Evolutionary conservation across 1,140 invertebrate genomes (phyloP), one percentile per base, ranked within the genome.

Genomic region (Sinella curviseta): DNA sequence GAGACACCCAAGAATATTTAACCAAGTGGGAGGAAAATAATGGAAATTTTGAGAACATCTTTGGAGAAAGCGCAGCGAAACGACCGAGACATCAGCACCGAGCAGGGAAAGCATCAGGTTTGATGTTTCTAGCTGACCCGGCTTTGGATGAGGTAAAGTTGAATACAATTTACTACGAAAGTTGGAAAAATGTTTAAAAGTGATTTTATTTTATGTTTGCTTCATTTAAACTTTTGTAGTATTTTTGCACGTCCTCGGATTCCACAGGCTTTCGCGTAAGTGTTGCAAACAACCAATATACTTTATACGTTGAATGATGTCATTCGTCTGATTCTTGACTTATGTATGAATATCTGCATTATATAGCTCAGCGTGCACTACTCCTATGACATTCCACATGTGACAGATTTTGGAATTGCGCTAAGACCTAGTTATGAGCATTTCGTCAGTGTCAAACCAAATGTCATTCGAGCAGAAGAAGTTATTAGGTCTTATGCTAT

Each of bases 331-430:
- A 70, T 31, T 31, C 31, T 31, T 70, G n/a, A n/a, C 39, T 48
- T 8, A 48, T 48, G 20, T 14, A 14, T 74, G 16, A 35, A 74
- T n/a, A n/a, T n/a, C 20, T n/a, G n/a, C n/a, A n/a, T n/a, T n/a
- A n/a, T n/a, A n/a, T n/a, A 83, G 80, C 3, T 80, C n/a, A 39
- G 35, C 36, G 67, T 78, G 20, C 83, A 84, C 75, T 77, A 80
- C 1, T 75, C 83, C 4, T 76, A 77, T 24, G 81, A 84, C 55
- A 79, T 78, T 16, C 81, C 83, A 36, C 79, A 82, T 35, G 77
- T 82, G 26, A 73, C 36, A 1, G 83, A 84, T 65, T 82, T 81
- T 70, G 83, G 83, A 30, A 39, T 80, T n/a, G 81, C 57, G 0
- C 57, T 84, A 34, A 30, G 34, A 26, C 83, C 83, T 8, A 82